These are phyloP conservation scores for Anorthoa munda DNA, from an alignment of 2,888 invertebrate species.

Conservation along the genomic window DNA sequence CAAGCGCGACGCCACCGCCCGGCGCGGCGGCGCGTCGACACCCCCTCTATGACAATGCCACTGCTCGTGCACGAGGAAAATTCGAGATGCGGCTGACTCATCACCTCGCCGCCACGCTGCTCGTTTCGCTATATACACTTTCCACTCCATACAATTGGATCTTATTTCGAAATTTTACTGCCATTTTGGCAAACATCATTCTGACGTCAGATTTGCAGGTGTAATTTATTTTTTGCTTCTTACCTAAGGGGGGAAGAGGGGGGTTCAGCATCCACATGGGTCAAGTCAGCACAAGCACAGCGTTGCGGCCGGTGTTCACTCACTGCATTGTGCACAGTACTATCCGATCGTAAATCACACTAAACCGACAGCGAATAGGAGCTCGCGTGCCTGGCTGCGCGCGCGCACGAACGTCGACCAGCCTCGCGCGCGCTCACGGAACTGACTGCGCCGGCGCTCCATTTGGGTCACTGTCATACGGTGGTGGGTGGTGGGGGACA, in stretches of 20 bases:
- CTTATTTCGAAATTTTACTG: conserved; percentile 65
- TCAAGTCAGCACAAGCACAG: conserved; percentile 73
- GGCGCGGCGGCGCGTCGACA: conserved; percentile 69
- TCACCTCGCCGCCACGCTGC: conserved; percentile 72
- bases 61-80: conserved; percentile 86
- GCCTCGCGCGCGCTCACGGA: conserved; percentile 86
- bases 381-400: conserved; percentile 67
- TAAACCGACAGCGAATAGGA: conserved; percentile 78
- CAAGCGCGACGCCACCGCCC: conserved; percentile 67
- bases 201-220: conserved; percentile 69
- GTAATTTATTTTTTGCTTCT: conserved; percentile 74
- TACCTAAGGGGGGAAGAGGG: conserved; percentile 75
- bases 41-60: conserved; percentile 81
- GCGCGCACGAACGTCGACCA: conserved; percentile 73
- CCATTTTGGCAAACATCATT: conserved; percentile 64
- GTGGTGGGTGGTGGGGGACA: conserved; percentile 89
- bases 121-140: conserved; percentile 67
- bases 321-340: conserved; percentile 86
- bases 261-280: conserved; percentile 77
- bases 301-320: conserved; percentile 79
- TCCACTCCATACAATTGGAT: conserved; percentile 66
- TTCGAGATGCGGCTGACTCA: conserved; percentile 89
- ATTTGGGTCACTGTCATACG: conserved; percentile 90
- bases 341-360: conserved; percentile 86
- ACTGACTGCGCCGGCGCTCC: conserved; percentile 89